Conservation (phyloP, 1,140 invertebrate genomes). For the Medauroidea extradentata region DNA sequence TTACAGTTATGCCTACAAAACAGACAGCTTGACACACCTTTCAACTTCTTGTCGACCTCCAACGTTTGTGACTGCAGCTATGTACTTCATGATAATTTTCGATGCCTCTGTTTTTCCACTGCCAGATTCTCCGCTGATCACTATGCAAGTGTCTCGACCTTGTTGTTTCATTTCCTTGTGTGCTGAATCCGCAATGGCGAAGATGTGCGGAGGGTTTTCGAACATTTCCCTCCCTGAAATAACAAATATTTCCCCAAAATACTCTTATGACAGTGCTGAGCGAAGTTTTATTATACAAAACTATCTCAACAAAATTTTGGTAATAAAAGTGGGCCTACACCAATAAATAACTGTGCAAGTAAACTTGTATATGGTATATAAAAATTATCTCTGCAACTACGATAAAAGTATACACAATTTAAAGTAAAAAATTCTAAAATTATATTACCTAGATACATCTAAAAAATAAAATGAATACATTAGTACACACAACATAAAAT, state of each 20-base stretch:
- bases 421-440: no score
- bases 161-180: constrained; percentile 87
- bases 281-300: constrained; percentile 7
- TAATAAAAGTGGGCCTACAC: not conserved
- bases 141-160: constrained; percentile 89
- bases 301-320: no score
- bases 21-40: constrained; percentile 60
- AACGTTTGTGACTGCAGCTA: constrained; percentile 93
- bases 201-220: constrained; percentile 92
- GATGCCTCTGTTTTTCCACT: constrained; percentile 97
- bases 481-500: no score
- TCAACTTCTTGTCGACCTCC: constrained; percentile 91
- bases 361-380: not conserved
- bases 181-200: constrained; percentile 90
- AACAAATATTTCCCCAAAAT: not conserved
- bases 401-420: no score
- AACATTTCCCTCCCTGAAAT: constrained; percentile 75
- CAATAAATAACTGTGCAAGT: not conserved
- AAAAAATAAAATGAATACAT: no score
- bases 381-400: not conserved
- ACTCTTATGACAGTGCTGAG: not conserved
- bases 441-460: no score
- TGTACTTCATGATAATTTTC: constrained; percentile 99
- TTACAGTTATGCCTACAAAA: no score
- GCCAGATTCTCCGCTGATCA: constrained; percentile 94